Conservation (phyloP, 2,888 invertebrate genomes). For the Bellardia bayeri region DNA sequence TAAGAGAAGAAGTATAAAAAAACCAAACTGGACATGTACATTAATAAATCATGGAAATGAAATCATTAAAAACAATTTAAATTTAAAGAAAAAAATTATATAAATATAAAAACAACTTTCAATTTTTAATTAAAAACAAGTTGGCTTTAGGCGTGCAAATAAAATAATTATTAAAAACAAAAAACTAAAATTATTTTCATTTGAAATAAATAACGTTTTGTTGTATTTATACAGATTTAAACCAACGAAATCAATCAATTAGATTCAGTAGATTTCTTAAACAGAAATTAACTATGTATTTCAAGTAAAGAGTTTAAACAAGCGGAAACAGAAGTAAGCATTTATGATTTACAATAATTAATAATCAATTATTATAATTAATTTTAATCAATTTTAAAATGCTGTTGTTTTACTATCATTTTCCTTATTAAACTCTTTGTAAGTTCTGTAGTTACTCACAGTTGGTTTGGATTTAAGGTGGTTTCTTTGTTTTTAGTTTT, state of each 20-base stretch:
- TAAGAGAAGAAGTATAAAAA: slow-evolving; percentile 17
- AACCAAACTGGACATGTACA: slow-evolving; percentile 46
- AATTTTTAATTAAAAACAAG: slow-evolving; percentile 71
- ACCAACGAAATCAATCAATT: slow-evolving; percentile 19
- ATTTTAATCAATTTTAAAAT: slow-evolving; percentile 27
- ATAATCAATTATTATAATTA: slow-evolving; percentile 31
- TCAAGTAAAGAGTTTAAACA: neutral
- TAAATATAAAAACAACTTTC: slow-evolving; percentile 58
- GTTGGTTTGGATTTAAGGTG: slow-evolving; percentile 21
- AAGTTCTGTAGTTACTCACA: neutral
- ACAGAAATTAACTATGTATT: slow-evolving; percentile 1
- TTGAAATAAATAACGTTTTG: neutral
- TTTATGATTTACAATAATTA: slow-evolving; percentile 41
- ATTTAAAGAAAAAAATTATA: slow-evolving; percentile 5
- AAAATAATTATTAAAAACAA: slow-evolving; percentile 61
- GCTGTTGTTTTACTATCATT: slow-evolving; percentile 16
- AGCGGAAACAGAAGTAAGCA: neutral
- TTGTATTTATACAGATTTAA: slow-evolving; percentile 35
- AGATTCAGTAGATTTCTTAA: neutral
- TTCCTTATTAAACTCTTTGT: neutral
- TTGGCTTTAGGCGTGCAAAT: slow-evolving; percentile 74
- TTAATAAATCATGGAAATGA: slow-evolving; percentile 50
- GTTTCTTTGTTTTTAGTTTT: slow-evolving; percentile 10
- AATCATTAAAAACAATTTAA: slow-evolving; percentile 25
- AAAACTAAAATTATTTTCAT: neutral